Base-by-base conservation (phyloP, 2,888 invertebrate species). In the Napeogenes sylphis region DNA sequence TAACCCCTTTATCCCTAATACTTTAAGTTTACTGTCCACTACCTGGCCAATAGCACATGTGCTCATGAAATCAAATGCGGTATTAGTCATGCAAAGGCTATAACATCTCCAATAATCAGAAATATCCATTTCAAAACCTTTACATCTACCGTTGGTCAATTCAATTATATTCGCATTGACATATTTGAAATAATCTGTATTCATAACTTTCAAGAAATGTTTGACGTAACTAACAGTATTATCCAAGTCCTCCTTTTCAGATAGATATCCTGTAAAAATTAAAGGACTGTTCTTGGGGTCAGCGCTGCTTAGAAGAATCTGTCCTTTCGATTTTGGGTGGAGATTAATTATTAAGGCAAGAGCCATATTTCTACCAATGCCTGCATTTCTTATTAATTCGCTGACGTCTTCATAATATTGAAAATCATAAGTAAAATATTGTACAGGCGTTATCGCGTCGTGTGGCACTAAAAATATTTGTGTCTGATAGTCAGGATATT, bases 31-130 rank as follows among this genome's bases (percentile, higher is more conserved):
- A 0, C 92, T 89, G 78, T 94, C 93, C 0, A 95, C 93, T 0
- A 95, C 95, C 0, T 93, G 91, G 0, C 94, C 95, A 95, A 96
- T 95, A 74, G 94, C 94, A 60, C 93, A 93, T 0, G 95, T 95
- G 0, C 95, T 93, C 0, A 91, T 84, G 0, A 93, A 94, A 76
- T 95, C 94, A 72, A 93, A 95, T 58, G 94, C 92, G 0, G 95
- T 94, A 58, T 92, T 90, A 0, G 77, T 93, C 92, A 73, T 63
- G 30, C 75, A 73, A 32, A 73, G 62, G 6, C 73, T 62, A 54
- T 76, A 79, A 65, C 85, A 85, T 55, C 70, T 77, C 81, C 81
- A 84, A 65, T 82, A 84, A 2, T 78, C 76, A 21, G 67, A 71
- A 55, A 74, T 81, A 0, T 62, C 66, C 35, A 76, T 70, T 4